phyloP scores from a whole-genome alignment of 2,113 vertebrate genomes.

The Rhizomys pruinosus region DNA sequence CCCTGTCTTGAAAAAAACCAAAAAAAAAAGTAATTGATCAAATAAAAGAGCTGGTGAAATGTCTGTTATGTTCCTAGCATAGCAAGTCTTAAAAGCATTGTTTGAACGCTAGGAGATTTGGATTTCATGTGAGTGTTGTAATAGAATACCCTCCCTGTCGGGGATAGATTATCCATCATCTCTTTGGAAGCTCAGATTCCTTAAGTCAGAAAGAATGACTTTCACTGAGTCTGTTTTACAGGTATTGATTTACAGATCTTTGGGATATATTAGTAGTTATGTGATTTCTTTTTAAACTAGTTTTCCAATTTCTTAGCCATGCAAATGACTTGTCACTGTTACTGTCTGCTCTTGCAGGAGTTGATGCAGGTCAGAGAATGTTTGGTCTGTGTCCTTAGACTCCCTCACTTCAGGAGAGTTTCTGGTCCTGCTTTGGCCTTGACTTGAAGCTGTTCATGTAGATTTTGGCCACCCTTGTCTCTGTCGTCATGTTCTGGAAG shows the following conservation, averaged over 20 bases:
- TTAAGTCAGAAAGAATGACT: slow-evolving; percentile 71
- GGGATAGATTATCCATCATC: slow-evolving; percentile 48
- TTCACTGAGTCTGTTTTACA: slow-evolving; percentile 56
- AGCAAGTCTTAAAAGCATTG: slow-evolving; percentile 61
- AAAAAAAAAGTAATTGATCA: slow-evolving; percentile 37
- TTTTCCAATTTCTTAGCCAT: slow-evolving; percentile 53
- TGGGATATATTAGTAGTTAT: slow-evolving; percentile 54
- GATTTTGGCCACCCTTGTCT: neutral
- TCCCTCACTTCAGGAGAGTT: neutral
- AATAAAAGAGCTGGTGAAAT: slow-evolving; percentile 32
- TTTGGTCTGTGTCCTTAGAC: neutral
- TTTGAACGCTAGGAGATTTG: slow-evolving; percentile 56
- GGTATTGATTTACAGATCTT: slow-evolving; percentile 75
- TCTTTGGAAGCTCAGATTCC: slow-evolving; percentile 73
- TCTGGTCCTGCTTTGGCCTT: neutral
- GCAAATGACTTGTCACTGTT: neutral
- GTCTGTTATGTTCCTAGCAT: slow-evolving; percentile 43
- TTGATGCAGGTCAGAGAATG: neutral
- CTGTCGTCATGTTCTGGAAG: neutral
- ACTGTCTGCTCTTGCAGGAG: neutral
- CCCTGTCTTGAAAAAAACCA: too few relatives aligned
- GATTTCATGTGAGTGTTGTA: slow-evolving; percentile 69
- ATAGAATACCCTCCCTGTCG: slow-evolving; percentile 58
- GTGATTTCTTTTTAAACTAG: slow-evolving; percentile 72
- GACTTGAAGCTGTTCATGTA: neutral